phyloP scores from a whole-genome alignment of 2,113 vertebrate species.

The Helogale parvula region DNA sequence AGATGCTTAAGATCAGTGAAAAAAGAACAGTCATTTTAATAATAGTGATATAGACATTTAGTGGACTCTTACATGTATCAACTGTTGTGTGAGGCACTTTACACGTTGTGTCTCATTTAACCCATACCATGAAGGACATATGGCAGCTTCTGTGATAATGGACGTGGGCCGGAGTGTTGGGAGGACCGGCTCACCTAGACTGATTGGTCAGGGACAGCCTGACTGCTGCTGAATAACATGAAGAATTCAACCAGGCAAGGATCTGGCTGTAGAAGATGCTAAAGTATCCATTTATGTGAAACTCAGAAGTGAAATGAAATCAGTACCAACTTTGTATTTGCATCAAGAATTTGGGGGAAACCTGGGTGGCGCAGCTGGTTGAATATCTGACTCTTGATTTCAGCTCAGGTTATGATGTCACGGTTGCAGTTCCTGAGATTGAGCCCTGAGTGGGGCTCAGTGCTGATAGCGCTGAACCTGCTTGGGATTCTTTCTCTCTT shows the following conservation, averaged over 20 bases:
- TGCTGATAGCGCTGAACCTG: too few species aligned
- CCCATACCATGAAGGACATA: not conserved
- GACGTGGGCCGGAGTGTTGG: fast-evolving
- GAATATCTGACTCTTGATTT: too few species aligned
- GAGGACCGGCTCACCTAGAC: not conserved
- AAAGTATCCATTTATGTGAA: not conserved
- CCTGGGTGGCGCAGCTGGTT: too few species aligned
- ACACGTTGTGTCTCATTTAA: not conserved
- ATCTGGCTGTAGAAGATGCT: not conserved
- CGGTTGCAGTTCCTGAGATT: too few species aligned
- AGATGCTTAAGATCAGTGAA: not conserved
- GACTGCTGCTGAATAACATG: not conserved
- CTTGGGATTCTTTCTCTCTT: too few species aligned
- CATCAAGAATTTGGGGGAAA: not conserved
- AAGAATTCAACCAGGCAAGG: not conserved
- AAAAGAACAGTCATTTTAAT: not conserved
- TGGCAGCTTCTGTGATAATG: not conserved
- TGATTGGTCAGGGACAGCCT: too few species aligned
- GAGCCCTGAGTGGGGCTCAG: too few species aligned
- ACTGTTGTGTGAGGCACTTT: not conserved
- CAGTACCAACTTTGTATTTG: not conserved
- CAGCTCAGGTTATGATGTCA: too few species aligned
- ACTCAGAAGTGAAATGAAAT: not conserved
- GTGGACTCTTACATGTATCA: not conserved
- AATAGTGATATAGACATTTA: not conserved